phyloP scores from a whole-genome alignment of 2,797 vertebrate genomes.

The Lindbergichthys nudifrons region DNA sequence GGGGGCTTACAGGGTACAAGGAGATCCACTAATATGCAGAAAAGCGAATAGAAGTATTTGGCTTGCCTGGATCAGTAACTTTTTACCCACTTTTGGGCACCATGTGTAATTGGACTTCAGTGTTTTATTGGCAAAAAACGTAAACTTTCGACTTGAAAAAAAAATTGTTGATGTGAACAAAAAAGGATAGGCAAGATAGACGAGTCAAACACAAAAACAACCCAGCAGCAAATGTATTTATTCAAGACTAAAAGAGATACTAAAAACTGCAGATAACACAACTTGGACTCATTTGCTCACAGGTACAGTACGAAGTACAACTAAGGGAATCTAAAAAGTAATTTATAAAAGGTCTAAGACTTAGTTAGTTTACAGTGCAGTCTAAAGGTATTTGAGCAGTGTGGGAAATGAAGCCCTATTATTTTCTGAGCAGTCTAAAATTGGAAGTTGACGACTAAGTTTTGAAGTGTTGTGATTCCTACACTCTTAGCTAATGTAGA shows the following conservation, averaged over 20 bases:
- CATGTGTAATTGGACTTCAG: not conserved
- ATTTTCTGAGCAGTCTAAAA: not conserved
- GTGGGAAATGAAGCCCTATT: too few species aligned
- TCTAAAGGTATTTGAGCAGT: slow-evolving; percentile 36
- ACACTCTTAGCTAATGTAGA: not conserved
- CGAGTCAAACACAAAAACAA: slow-evolving; percentile 7
- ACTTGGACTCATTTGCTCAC: not conserved
- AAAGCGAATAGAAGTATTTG: slow-evolving; percentile 52
- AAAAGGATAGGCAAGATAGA: not conserved
- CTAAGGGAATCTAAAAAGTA: slow-evolving; percentile 10
- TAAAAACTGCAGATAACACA: slow-evolving; percentile 19
- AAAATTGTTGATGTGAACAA: slow-evolving; percentile 6
- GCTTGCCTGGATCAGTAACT: slow-evolving; percentile 52
- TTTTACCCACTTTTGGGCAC: slow-evolving; percentile 27
- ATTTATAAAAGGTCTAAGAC: not conserved
- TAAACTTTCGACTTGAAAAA: not conserved
- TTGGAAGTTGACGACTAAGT: not conserved
- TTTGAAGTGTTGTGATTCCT: slow-evolving; percentile 8
- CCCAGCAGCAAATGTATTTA: not conserved
- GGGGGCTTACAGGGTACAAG: slow-evolving; percentile 45
- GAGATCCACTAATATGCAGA: slow-evolving; percentile 41
- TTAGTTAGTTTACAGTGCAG: slow-evolving; percentile 42
- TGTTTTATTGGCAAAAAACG: not conserved
- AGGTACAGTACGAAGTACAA: slow-evolving; percentile 15
- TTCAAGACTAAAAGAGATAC: slow-evolving; percentile 8